A percentile compares a stretch with the other conserved stretches of the same genome.
Evolutionary conservation across 2,888 invertebrate genomes (phyloP).

Genomic region (Mesochorus sp.): DNA sequence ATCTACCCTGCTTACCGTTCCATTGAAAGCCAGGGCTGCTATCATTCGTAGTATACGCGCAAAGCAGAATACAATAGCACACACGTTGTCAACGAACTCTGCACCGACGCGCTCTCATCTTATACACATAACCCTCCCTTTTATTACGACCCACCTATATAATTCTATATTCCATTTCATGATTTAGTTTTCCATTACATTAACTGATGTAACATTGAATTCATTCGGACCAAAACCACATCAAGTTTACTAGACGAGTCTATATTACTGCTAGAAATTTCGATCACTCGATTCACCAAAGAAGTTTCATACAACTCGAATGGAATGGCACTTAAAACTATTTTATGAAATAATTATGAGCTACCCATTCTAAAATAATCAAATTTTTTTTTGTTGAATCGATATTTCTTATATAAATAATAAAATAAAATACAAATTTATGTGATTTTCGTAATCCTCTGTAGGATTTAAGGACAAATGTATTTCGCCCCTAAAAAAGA

Average conservation of each 20-base stretch:
- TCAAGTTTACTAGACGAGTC: neutral
- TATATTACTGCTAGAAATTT: neutral
- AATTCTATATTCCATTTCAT: conserved; percentile 8
- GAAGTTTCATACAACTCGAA: too few species aligned
- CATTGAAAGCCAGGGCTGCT: conserved; percentile 33
- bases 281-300: too few species aligned
- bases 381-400: too few species aligned
- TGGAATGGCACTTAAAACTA: too few species aligned
- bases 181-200: neutral
- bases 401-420: too few species aligned
- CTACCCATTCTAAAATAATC: too few species aligned
- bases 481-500: too few species aligned
- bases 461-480: neutral
- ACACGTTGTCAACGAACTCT: neutral
- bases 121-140: neutral
- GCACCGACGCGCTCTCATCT: too few species aligned
- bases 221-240: neutral
- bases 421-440: neutral
- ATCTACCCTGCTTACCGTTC: conserved; percentile 8
- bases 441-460: neutral
- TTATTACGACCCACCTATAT: neutral
- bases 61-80: conserved; percentile 16
- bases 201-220: neutral
- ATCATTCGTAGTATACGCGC: conserved; percentile 2
- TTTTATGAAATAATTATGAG: too few species aligned